These are phyloP conservation scores for Cebidichthys violaceus DNA, from an alignment of 2,113 vertebrate genomes.

Conservation along the genomic window DNA sequence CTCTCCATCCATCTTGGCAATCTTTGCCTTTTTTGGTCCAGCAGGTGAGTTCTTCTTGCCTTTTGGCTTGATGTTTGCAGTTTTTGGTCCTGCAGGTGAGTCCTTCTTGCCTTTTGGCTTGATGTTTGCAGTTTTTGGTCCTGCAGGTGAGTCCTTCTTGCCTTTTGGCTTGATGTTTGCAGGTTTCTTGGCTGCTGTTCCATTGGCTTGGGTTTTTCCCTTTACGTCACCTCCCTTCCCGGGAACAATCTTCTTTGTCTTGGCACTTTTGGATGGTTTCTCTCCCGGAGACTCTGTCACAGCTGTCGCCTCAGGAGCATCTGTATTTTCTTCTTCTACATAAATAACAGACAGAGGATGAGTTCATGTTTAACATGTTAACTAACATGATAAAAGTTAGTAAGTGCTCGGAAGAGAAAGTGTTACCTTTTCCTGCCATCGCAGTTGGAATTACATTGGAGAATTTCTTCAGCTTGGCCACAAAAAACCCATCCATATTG, in stretches of 20 bases:
- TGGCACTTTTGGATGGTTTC: conserved; percentile 55
- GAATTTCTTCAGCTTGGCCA: conserved; percentile 97
- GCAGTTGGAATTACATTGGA: conserved; percentile 89
- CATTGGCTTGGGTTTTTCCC: conserved; percentile 65
- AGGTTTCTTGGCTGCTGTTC: conserved; percentile 41
- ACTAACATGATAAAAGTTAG: background rate
- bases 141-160: conserved; percentile 55
- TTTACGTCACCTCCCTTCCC: conserved; percentile 34
- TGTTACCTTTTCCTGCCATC: conserved; percentile 74
- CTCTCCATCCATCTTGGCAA: conserved; percentile 71
- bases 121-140: conserved; percentile 77
- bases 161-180: conserved; percentile 47
- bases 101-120: conserved; percentile 65
- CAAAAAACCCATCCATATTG: conserved; percentile 99
- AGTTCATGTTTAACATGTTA: background rate
- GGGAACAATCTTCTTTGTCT: conserved; percentile 48
- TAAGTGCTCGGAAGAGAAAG: background rate
- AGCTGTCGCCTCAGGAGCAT: conserved; percentile 49
- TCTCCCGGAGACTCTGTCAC: conserved; percentile 47
- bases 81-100: conserved; percentile 60
- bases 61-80: conserved; percentile 30
- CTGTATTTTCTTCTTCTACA: conserved; percentile 66
- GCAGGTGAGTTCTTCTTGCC: conserved; percentile 55
- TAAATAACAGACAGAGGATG: conserved; percentile 24
- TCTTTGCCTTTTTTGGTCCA: conserved; percentile 79